A percentile compares a stretch with the other conserved stretches of the same genome.
phyloP scores from a whole-genome alignment of 1,140 invertebrate genomes.

The Cepaea nemoralis region DNA sequence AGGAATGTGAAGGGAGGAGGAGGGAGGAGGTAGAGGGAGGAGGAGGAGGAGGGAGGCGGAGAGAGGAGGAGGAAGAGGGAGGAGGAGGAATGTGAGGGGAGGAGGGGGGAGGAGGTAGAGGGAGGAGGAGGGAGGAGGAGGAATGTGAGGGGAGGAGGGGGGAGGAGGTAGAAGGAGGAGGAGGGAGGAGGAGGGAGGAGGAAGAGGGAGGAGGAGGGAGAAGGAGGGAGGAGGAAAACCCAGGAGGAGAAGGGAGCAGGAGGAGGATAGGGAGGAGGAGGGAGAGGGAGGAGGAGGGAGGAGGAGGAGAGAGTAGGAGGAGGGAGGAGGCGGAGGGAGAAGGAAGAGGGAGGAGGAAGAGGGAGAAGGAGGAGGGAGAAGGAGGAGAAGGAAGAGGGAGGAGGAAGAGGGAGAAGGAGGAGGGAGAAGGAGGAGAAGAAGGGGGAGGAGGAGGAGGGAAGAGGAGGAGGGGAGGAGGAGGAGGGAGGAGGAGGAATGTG shows the following conservation, averaged over 20 bases:
- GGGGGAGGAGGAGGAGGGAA: not conserved
- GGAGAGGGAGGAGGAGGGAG: not conserved
- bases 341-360: not conserved
- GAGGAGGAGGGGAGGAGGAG: not conserved
- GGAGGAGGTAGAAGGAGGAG: not conserved
- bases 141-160: no score
- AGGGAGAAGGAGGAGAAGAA: no score
- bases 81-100: no score
- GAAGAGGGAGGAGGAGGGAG: not conserved
- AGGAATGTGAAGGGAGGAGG: not conserved
- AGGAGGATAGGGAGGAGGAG: constrained; percentile 2
- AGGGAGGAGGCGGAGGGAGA: no score
- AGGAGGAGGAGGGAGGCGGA: no score
- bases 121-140: no score
- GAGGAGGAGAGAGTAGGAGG: no score
- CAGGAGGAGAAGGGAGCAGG: no score
- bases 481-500: no score
- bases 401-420: no score
- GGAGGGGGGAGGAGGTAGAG: no score
- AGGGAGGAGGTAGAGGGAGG: constrained; percentile 6
- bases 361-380: not conserved
- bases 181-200: not conserved
- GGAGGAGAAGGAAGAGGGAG: constrained; percentile 1
- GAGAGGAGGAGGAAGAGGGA: no score
- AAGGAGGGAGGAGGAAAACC: not conserved